Percentiles rank a stretch among this genome's conserved stretches.
phyloP scores from a whole-genome alignment of 2,113 vertebrate genomes.

The Plecotus auritus region DNA sequence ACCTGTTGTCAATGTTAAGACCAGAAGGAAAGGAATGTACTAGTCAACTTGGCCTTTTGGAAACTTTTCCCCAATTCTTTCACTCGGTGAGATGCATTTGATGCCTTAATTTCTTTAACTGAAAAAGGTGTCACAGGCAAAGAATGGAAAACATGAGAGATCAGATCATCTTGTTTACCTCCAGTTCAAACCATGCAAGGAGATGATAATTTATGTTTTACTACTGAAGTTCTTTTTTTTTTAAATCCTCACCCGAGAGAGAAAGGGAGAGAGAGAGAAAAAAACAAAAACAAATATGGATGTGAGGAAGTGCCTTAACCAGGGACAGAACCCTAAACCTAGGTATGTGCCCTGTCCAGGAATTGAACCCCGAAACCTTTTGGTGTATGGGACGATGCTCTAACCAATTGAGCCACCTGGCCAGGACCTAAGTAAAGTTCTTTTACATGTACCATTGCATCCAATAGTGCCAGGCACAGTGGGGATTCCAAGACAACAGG shows the following conservation, averaged over 20 bases:
- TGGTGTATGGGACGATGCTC: not conserved
- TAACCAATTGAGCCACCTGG: not conserved
- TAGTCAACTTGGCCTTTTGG: not conserved
- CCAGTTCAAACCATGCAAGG: not conserved
- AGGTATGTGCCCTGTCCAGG: not conserved
- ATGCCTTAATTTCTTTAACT: not conserved
- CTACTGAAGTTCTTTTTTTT: not conserved
- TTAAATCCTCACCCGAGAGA: too few species aligned
- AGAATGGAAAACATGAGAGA: not conserved
- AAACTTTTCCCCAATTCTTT: not conserved
- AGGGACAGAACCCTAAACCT: not conserved
- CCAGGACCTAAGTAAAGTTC: not conserved
- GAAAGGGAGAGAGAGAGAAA: too few species aligned
- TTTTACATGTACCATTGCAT: not conserved
- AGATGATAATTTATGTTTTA: not conserved
- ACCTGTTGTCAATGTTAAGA: not conserved
- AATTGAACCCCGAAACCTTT: not conserved
- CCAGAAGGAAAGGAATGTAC: not conserved
- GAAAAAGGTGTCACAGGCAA: not conserved
- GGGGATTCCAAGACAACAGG: not conserved
- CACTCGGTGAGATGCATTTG: not conserved
- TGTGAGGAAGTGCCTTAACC: not conserved
- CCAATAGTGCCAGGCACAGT: not conserved
- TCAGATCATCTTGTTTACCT: not conserved
- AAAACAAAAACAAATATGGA: not conserved